A percentile compares a stretch with the other conserved stretches of the same genome.
Evolutionary conservation across 2,113 vertebrate genomes (phyloP).

Genomic region (Procavia capensis): DNA sequence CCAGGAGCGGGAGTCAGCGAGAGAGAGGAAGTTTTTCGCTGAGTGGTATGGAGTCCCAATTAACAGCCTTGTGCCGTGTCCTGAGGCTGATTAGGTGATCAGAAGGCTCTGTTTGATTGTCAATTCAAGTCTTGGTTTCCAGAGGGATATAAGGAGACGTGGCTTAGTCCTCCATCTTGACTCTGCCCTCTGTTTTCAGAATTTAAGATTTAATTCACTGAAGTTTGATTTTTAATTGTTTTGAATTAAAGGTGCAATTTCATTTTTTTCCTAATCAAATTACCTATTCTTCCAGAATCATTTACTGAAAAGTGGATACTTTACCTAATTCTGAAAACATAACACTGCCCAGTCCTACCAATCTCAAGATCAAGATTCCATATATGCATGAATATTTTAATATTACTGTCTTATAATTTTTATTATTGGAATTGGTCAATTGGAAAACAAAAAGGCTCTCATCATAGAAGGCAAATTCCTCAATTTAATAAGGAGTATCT

Average conservation of each 20-base stretch:
- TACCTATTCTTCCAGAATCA: background rate
- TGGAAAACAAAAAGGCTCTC: too few relatives aligned
- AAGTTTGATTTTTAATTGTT: background rate
- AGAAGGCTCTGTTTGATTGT: too few relatives aligned
- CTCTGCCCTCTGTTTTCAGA: background rate
- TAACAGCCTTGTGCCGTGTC: too few relatives aligned
- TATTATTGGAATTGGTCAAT: background rate
- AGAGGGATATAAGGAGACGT: too few relatives aligned
- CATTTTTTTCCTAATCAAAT: background rate
- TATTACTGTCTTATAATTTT: background rate
- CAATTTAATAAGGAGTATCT: too few relatives aligned
- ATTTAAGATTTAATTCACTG: background rate
- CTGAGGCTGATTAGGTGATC: too few relatives aligned
- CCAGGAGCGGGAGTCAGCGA: too few relatives aligned
- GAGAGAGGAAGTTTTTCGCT: too few relatives aligned
- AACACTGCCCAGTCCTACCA: background rate
- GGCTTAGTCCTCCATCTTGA: too few relatives aligned
- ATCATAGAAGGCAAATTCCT: too few relatives aligned
- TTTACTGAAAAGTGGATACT: background rate
- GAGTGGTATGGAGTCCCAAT: too few relatives aligned
- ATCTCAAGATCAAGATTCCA: background rate
- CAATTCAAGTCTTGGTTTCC: too few relatives aligned
- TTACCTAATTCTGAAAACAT: background rate
- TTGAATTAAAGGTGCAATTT: background rate
- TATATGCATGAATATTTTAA: background rate